phyloP scores from a whole-genome alignment of 2,888 invertebrate species.

The Gymnosoma rotundatum region DNA sequence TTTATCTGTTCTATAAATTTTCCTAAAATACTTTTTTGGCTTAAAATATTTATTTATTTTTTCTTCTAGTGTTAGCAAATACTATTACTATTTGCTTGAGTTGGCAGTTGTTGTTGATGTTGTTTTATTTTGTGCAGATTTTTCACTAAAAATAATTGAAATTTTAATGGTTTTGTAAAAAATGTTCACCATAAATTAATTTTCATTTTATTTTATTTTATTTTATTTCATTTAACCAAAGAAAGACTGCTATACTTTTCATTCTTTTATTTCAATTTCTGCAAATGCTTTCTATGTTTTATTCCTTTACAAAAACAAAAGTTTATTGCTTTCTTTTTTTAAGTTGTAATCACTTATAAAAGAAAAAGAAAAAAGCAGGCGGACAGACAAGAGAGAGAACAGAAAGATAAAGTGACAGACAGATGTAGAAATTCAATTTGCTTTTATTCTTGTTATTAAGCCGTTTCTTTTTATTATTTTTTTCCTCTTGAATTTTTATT shows the following conservation, averaged over 20 bases:
- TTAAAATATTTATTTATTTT: slow-evolving; percentile 20
- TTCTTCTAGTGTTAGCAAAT: neutral
- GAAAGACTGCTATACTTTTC: slow-evolving; percentile 3
- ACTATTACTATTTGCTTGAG: neutral
- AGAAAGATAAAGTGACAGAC: slow-evolving; percentile 23
- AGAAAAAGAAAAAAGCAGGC: neutral
- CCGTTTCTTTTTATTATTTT: slow-evolving; percentile 35
- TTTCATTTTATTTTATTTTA: slow-evolving; percentile 63
- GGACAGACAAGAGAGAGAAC: neutral
- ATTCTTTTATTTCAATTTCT: slow-evolving; percentile 31
- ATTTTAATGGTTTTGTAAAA: slow-evolving; percentile 70
- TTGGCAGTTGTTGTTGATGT: neutral
- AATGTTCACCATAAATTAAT: slow-evolving; percentile 68
- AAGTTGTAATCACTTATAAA: slow-evolving; percentile 19
- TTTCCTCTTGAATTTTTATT: neutral
- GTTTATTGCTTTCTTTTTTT: slow-evolving; percentile 48
- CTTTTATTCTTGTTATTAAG: slow-evolving; percentile 48
- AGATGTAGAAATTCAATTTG: slow-evolving; percentile 50
- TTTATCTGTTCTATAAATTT: slow-evolving; percentile 27
- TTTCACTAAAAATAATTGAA: slow-evolving; percentile 69
- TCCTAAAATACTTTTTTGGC: slow-evolving; percentile 31
- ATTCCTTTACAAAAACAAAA: slow-evolving; percentile 27
- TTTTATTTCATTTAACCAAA: slow-evolving; percentile 47
- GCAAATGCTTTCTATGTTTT: slow-evolving; percentile 21
- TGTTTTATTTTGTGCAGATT: slow-evolving; percentile 44